Conservation (phyloP, 1,140 invertebrate species). For the Drusus annulatus region DNA sequence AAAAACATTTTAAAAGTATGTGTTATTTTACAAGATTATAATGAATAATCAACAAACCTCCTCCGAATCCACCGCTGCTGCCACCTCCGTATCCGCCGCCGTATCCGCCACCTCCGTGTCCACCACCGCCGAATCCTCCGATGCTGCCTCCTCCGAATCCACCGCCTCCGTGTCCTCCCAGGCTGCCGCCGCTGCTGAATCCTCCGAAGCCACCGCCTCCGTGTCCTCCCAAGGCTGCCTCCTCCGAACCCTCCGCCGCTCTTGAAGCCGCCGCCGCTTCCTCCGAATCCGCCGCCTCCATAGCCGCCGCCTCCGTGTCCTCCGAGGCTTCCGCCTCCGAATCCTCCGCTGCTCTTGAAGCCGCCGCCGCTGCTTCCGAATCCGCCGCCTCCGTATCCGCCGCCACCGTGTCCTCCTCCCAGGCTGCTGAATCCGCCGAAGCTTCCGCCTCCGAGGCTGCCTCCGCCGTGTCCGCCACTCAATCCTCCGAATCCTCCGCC, state of each 20-base stretch:
- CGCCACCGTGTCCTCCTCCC: slow-evolving; percentile 41
- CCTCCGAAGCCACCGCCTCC: slow-evolving; percentile 45
- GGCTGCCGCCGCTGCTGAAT: slow-evolving; percentile 3
- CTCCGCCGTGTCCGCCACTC: slow-evolving; percentile 12
- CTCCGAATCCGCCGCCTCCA: slow-evolving; percentile 40
- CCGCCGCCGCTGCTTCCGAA: slow-evolving; percentile 40
- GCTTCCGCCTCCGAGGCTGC: slow-evolving; percentile 40
- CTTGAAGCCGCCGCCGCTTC: slow-evolving; percentile 33
- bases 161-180: slow-evolving; percentile 27
- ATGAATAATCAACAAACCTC: background rate
- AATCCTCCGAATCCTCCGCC: slow-evolving; percentile 42
- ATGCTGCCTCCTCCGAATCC: slow-evolving; percentile 38
- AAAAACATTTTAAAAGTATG: background rate
- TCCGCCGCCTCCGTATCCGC: slow-evolving; percentile 34
- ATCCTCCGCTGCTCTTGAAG: slow-evolving; percentile 24
- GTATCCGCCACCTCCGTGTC: slow-evolving; percentile 10
- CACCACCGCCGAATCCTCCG: slow-evolving; percentile 25
- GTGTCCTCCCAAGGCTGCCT: slow-evolving; percentile 34
- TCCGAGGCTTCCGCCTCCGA: slow-evolving; percentile 34
- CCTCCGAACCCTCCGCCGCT: slow-evolving; percentile 37
- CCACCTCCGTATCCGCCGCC: slow-evolving; percentile 22
- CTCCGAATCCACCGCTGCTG: slow-evolving; percentile 43
- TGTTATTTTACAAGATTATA: no score
- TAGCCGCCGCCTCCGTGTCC: slow-evolving; percentile 29
- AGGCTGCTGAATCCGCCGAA: slow-evolving; percentile 24